Percentiles rank a stretch among this genome's conserved stretches.
These are phyloP conservation scores for Leuctra nigra DNA, from an alignment of 2,888 invertebrate species.

Conservation along the genomic window DNA sequence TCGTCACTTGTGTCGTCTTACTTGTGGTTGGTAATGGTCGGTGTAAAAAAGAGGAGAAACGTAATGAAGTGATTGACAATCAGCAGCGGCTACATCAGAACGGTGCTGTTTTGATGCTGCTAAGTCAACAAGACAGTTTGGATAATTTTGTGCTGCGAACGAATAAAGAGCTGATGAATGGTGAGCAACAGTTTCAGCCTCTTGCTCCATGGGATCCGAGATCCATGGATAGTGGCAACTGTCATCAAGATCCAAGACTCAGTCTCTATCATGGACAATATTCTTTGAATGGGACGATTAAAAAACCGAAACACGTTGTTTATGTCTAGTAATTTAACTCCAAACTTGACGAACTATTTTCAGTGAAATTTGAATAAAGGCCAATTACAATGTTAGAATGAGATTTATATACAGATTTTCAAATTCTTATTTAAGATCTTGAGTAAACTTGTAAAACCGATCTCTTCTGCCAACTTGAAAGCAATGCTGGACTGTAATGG, in stretches of 20 bases:
- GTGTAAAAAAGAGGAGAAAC: constrained; percentile 24
- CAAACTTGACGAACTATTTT: too few species aligned
- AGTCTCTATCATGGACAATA: constrained; percentile 6
- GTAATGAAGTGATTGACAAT: constrained; percentile 2
- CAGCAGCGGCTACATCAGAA: constrained; percentile 19
- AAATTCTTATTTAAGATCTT: too few species aligned
- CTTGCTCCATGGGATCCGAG: constrained; percentile 18
- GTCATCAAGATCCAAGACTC: neutral
- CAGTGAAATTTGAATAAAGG: too few species aligned
- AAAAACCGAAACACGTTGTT: constrained; percentile 53
- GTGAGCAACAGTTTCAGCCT: constrained; percentile 13
- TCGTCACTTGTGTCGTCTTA: constrained; percentile 39
- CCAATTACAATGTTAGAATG: too few species aligned
- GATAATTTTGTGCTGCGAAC: constrained; percentile 20
- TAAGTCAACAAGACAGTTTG: constrained; percentile 20
- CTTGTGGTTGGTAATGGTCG: constrained; percentile 38
- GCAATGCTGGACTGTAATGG: too few species aligned
- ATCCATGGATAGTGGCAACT: constrained; percentile 9
- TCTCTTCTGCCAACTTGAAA: too few species aligned
- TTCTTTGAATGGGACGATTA: constrained; percentile 30
- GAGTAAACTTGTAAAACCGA: too few species aligned
- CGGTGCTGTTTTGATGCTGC: constrained; percentile 21
- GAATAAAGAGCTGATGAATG: constrained; percentile 9
- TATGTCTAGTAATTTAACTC: constrained; percentile 52
- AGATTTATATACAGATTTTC: too few species aligned